Evolutionary conservation across 2,888 invertebrate species (phyloP), one percentile per base, ranked within the genome.

Genomic region (Mesorhabditis spiculigera): DNA sequence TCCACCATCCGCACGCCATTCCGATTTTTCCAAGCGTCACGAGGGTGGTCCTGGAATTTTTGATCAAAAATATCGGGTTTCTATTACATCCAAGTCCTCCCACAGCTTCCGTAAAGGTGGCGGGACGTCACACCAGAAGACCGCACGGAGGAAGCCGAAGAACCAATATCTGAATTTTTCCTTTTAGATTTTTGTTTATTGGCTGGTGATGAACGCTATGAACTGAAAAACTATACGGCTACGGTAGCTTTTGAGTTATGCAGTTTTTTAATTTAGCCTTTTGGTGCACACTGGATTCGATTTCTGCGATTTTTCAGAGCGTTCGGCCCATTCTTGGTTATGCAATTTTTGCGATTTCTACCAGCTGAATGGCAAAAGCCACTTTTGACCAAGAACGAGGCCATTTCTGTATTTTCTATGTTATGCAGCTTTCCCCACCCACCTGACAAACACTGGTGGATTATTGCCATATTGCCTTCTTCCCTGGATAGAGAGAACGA

Each of bases 401-500:
- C 28, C 1, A 28, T 28, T 28, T 28, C n/a, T n/a, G n/a, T 28
- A 28, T 28, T 28, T 3, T 28, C 1, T 3, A 28, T 1, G 28
- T 28, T 28, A 28, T 28, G 28, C 28, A 1, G n/a, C 3, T 50
- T 10, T n/a, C 3, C 3, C 8, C 1, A n/a, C 58, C n/a, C 10
- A 50, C 58, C 58, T 78, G 63, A 84, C 71, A 68, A 66, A 69
- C 16, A 74, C 71, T 5, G 84, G 80, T 6, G 84, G 84, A 72
- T 81, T 74, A 63, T 77, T 74, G 63, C 83, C 83, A 69, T 83
- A 85, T 70, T 82, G 83, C 8, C 82, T 78, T 45, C 81, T 77
- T 68, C 79, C 81, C 72, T 84, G 84, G 13, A 84, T 81, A 42
- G 78, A 79, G 44, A 84, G 76, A 28, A 85, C 82, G 41, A 84